Evolutionary conservation across 2,888 invertebrate genomes (phyloP).

Genomic region (Orchesellides sinensis): DNA sequence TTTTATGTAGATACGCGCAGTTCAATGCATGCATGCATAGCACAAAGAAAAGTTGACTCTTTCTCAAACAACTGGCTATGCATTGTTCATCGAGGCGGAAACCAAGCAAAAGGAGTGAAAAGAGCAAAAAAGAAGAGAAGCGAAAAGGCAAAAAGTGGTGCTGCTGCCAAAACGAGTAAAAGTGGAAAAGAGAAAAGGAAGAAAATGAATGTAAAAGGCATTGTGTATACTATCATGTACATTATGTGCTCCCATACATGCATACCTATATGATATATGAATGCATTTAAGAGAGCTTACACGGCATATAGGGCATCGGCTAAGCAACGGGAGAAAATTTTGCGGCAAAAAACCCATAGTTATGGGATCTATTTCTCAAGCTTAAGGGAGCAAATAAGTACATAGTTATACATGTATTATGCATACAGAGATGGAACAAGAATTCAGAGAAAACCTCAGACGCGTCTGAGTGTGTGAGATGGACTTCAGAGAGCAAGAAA

Average conservation of each 20-base stretch:
- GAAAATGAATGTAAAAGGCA: constrained; percentile 60
- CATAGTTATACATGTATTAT: not conserved
- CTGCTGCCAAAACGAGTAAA: constrained; percentile 60
- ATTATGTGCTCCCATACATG: not conserved
- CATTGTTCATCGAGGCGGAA: constrained; percentile 66
- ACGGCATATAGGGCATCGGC: too few relatives aligned
- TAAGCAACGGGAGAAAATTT: constrained; percentile 46
- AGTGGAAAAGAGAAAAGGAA: constrained; percentile 25
- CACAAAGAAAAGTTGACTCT: constrained; percentile 54
- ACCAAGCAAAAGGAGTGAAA: constrained; percentile 54
- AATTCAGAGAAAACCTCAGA: constrained; percentile 42
- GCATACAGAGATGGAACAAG: not conserved
- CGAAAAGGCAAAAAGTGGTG: constrained; percentile 57
- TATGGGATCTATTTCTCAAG: constrained; percentile 41
- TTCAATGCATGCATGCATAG: not conserved
- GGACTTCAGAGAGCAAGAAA: constrained; percentile 13
- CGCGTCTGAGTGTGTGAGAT: constrained; percentile 16
- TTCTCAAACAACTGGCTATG: constrained; percentile 57
- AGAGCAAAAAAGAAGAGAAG: constrained; percentile 56
- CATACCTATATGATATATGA: not conserved
- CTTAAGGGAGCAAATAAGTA: not conserved
- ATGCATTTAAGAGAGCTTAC: constrained; percentile 9
- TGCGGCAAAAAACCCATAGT: constrained; percentile 57
- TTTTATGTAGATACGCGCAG: not conserved
- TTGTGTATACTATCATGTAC: constrained; percentile 41